Evolutionary conservation across 2,888 invertebrate genomes (phyloP), one percentile per base, ranked within the genome.

Genomic region (Xestia c-nigrum): DNA sequence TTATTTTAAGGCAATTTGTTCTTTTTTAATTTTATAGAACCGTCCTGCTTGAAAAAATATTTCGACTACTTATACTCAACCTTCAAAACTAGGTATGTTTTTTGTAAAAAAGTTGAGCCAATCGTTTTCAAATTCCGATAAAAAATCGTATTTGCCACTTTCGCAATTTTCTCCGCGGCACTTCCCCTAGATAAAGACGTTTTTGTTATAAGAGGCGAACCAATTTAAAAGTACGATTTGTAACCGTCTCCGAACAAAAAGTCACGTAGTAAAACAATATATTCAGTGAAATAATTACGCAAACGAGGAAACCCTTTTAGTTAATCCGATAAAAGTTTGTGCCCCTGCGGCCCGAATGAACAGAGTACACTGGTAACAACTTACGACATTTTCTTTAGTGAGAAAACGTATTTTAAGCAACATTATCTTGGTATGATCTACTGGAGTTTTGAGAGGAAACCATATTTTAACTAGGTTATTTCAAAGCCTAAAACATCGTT

Each of bases 321-420:
- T 85, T 92, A 92, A 93, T 93, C 92, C 91, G 90, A 90, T 91
- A 91, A 91, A 92, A 92, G 91, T 91, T 91, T 83, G 84, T 85
- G 86, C 85, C 80, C 88, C 87, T 87, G 84, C 82, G 89, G 84
- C 85, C 81, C 76, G 74, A 86, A 80, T 73, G 81, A 85, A 81
- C 76, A 19, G 71, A 70, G 88, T 90, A 86, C 87, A 78, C 84
- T 86, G 87, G 63, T 78, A 31, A 73, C 68, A 10, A 73, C 69
- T 76, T 59, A 46, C 61, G 19, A 57, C 24, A 43, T 10, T 68
- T 38, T 59, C 38, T 47, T 67, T 7, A 3, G 14, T 21, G 10
- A 24, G n/a, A 50, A 63, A 52, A 65, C 19, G n/a, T 66, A 46
- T 57, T 64, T 78, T 50, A 21, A 10, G 31, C n/a, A 31, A 65